A percentile compares a stretch with the other conserved stretches of the same genome.
These are phyloP conservation scores for Trematomus bernacchii DNA, from an alignment of 2,797 vertebrate genomes.

Conservation along the genomic window DNA sequence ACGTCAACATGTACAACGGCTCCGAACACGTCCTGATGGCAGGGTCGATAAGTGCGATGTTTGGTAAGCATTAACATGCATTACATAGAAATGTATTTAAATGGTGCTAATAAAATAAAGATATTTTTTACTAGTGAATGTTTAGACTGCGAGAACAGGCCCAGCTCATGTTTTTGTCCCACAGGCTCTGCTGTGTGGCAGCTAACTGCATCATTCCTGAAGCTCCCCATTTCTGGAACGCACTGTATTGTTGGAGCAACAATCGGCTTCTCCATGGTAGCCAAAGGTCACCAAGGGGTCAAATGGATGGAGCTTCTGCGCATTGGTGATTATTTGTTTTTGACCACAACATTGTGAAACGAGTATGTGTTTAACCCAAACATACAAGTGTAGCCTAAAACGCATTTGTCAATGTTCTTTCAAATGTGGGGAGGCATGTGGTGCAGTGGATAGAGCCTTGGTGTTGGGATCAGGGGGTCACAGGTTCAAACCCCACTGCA, in stretches of 20 bases:
- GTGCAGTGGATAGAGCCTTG: no score
- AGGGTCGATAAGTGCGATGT: constrained; percentile 95
- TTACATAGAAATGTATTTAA: background rate
- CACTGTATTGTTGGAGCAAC: constrained; percentile 98
- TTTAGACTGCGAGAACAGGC: background rate
- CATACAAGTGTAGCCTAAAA: background rate
- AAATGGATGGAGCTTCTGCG: constrained; percentile 94
- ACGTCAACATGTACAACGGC: constrained; percentile 90
- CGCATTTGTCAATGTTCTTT: background rate
- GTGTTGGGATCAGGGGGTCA: no score
- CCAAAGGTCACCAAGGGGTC: constrained; percentile 91
- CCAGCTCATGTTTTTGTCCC: constrained; percentile 35
- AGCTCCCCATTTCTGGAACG: constrained; percentile 97
- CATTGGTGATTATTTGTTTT: constrained; percentile 86
- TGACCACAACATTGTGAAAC: background rate
- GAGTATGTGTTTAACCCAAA: background rate
- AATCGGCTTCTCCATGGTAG: constrained; percentile 96
- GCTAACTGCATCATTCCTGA: constrained; percentile 93
- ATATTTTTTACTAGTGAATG: background rate
- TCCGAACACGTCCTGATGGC: constrained; percentile 89
- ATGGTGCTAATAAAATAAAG: background rate
- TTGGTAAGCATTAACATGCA: constrained; percentile 80
- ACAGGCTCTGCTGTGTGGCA: constrained; percentile 98
- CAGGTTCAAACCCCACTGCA: no score
- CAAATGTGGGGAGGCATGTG: no score